Evolutionary conservation across 2,888 invertebrate species (phyloP).

Genomic region (Vesta saturnalis): DNA sequence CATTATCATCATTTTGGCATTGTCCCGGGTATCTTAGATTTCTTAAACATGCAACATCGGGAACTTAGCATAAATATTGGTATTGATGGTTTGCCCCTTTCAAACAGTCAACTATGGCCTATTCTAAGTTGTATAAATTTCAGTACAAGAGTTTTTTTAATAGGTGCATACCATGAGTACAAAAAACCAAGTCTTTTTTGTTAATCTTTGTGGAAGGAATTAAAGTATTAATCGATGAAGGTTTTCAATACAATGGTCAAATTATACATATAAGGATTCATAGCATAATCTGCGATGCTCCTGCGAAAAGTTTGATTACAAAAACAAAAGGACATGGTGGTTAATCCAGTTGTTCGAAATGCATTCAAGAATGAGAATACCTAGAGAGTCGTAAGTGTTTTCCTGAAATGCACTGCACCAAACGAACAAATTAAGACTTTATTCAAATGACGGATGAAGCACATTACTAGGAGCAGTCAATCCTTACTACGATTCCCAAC

Average conservation of each 20-base stretch:
- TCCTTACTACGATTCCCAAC: neutral
- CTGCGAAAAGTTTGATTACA: neutral
- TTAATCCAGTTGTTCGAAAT: neutral
- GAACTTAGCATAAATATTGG: too few relatives aligned
- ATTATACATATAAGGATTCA: neutral
- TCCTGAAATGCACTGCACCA: neutral
- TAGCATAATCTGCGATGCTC: neutral
- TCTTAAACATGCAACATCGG: neutral
- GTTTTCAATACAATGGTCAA: neutral
- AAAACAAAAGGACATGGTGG: neutral
- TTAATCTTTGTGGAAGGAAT: neutral
- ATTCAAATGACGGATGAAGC: neutral
- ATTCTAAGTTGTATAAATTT: neutral
- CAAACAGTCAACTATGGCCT: neutral
- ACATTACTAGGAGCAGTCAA: neutral
- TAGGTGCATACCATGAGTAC: neutral
- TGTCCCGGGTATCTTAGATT: neutral
- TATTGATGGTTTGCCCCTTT: too few relatives aligned
- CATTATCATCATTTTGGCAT: neutral
- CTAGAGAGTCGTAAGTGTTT: neutral
- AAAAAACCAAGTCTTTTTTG: too few relatives aligned
- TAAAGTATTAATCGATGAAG: neutral
- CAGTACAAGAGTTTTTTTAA: neutral
- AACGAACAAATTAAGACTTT: neutral
- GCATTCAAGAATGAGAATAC: neutral